These are phyloP conservation scores for Tribolium madens DNA, from an alignment of 1,140 invertebrate genomes.

Conservation along the genomic window DNA sequence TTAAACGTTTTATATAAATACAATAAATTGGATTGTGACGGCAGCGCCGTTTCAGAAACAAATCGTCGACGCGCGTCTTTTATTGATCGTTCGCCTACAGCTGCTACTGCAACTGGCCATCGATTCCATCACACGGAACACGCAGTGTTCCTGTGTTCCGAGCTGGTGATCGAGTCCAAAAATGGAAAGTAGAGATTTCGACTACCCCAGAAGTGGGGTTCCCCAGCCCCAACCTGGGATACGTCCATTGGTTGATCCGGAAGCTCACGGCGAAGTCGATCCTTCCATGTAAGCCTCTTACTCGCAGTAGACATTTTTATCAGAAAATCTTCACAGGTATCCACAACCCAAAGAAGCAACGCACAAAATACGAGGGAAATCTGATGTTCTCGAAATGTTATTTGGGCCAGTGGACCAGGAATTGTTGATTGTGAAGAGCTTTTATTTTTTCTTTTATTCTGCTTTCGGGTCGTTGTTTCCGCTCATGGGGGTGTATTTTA, in stretches of 20 bases:
- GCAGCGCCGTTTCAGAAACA: not conserved
- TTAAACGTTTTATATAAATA: no score
- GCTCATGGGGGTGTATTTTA: conserved; percentile 98
- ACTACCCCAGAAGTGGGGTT: conserved; percentile 52
- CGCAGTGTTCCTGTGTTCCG: conserved; percentile 8
- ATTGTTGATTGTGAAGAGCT: conserved; percentile 92
- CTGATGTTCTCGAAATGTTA: conserved; percentile 85
- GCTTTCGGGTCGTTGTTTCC: conserved; percentile 99
- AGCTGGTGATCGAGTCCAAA: conserved; percentile 15
- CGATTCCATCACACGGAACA: conserved; percentile 36
- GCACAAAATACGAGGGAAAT: conserved; percentile 87
- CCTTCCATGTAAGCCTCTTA: conserved; percentile 70
- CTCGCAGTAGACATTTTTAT: not conserved
- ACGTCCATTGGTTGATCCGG: conserved; percentile 79
- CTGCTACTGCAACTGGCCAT: conserved; percentile 38
- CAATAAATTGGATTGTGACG: not conserved
- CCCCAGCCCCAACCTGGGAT: conserved; percentile 63
- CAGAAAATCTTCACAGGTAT: conserved; percentile 68
- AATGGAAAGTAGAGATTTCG: conserved; percentile 56
- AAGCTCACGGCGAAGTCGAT: conserved; percentile 82
- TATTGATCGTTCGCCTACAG: conserved; percentile 42
- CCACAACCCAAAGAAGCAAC: conserved; percentile 88
- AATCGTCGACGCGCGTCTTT: conserved; percentile 15
- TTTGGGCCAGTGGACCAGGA: conserved; percentile 90
- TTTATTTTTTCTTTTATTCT: conserved; percentile 99